Evolutionary conservation across 2,113 vertebrate species (phyloP).

Genomic region (Oryzias woworae): DNA sequence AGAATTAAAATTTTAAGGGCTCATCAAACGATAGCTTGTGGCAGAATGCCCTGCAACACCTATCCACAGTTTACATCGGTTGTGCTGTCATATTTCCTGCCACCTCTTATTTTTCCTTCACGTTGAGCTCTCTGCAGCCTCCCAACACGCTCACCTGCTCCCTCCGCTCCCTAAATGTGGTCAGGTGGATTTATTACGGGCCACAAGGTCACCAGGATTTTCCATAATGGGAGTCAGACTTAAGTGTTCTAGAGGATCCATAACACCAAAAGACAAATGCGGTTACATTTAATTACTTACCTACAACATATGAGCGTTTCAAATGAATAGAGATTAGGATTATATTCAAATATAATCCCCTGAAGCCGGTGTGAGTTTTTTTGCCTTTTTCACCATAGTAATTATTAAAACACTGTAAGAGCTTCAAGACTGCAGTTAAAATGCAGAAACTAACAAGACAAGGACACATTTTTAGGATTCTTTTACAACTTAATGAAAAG

Average conservation of each 20-base stretch:
- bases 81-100: conserved; percentile 52
- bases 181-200: conserved; percentile 86
- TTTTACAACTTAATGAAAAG: conserved; percentile 54
- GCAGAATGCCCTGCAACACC: conserved; percentile 51
- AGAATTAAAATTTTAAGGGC: conserved; percentile 84
- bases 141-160: conserved; percentile 24
- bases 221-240: conserved; percentile 86
- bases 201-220: conserved; percentile 85
- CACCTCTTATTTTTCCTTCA: conserved; percentile 33
- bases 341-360: too few species aligned
- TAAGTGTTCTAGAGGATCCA: conserved; percentile 88
- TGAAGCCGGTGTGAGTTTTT: too few species aligned
- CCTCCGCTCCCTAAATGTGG: conserved; percentile 66
- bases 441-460: conserved; percentile 71
- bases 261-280: conserved; percentile 85
- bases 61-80: conserved; percentile 72
- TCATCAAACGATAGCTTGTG: conserved; percentile 70
- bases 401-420: conserved; percentile 36
- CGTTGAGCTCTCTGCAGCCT: conserved; percentile 35
- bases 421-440: conserved; percentile 73
- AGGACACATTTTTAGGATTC: conserved; percentile 65
- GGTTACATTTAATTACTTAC: conserved; percentile 95
- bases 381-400: too few species aligned
- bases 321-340: too few species aligned
- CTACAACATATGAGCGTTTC: conserved; percentile 76